Conservation (phyloP, 2,888 invertebrate genomes). For the Habroteleia sp. region DNA sequence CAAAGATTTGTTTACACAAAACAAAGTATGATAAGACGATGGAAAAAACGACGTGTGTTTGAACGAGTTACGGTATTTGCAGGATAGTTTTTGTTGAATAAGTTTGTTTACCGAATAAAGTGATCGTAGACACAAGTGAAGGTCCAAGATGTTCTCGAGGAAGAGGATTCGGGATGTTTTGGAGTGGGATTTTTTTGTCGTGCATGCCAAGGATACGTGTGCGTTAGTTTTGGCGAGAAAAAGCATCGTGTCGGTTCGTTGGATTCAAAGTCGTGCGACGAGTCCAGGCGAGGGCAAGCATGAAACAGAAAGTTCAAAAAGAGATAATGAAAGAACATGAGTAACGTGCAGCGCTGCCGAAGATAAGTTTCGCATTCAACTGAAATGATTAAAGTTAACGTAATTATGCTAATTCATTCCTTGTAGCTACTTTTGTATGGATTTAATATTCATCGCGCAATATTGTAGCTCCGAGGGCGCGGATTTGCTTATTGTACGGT, state of each 20-base stretch:
- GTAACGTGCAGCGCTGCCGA: slow-evolving; percentile 67
- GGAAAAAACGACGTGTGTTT: slow-evolving; percentile 55
- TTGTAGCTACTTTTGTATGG: slow-evolving; percentile 15
- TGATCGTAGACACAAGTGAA: slow-evolving; percentile 27
- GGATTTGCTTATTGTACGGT: slow-evolving; percentile 4
- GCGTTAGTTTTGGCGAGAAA: slow-evolving; percentile 61
- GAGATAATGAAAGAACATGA: slow-evolving; percentile 78
- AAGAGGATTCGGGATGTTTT: slow-evolving; percentile 40
- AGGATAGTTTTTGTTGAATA: slow-evolving; percentile 53
- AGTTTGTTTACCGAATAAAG: slow-evolving; percentile 51
- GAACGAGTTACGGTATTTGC: slow-evolving; percentile 63
- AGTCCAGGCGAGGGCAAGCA: slow-evolving; percentile 81
- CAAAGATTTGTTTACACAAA: slow-evolving; percentile 2
- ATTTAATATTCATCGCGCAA: slow-evolving; percentile 39
- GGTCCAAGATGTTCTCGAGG: slow-evolving; percentile 36
- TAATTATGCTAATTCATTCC: slow-evolving; percentile 54
- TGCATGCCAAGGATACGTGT: slow-evolving; percentile 55
- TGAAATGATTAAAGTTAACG: slow-evolving; percentile 37
- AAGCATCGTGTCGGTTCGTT: slow-evolving; percentile 71
- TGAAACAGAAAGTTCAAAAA: slow-evolving; percentile 81
- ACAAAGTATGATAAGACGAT: slow-evolving; percentile 33
- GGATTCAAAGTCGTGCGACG: slow-evolving; percentile 78
- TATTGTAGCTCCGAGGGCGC: slow-evolving; percentile 8
- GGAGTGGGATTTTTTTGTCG: slow-evolving; percentile 39
- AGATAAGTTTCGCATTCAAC: slow-evolving; percentile 42